A percentile compares a stretch with the other conserved stretches of the same genome.
Evolutionary conservation across 2,797 vertebrate genomes (phyloP).

Genomic region (Sparidentex hasta): DNA sequence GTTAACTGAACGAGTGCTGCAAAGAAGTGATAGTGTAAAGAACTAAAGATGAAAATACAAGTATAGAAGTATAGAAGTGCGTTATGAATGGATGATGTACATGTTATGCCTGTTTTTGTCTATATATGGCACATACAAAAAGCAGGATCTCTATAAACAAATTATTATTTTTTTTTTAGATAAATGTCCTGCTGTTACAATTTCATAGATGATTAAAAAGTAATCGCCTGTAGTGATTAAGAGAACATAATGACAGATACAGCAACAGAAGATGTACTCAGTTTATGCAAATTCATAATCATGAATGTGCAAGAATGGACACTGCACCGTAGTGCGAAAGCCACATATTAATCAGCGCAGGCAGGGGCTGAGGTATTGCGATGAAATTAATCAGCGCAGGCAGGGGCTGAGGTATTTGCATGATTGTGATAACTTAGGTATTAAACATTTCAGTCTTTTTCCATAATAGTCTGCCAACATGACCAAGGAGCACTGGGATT

Average conservation of each 20-base stretch:
- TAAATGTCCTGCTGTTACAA: neutral
- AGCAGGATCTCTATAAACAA: too few relatives aligned
- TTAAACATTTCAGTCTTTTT: conserved; percentile 17
- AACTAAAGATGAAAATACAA: too few relatives aligned
- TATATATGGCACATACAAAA: too few relatives aligned
- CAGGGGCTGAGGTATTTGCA: neutral
- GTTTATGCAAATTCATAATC: neutral
- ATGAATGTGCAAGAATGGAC: neutral
- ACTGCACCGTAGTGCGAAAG: neutral
- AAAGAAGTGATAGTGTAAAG: too few relatives aligned
- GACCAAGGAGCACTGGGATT: conserved; percentile 5
- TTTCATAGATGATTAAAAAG: neutral
- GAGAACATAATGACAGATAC: neutral
- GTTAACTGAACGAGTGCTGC: too few relatives aligned
- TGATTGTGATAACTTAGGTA: conserved; percentile 3
- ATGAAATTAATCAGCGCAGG: conserved; percentile 12
- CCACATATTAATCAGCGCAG: conserved; percentile 4
- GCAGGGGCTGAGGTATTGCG: neutral
- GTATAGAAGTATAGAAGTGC: too few relatives aligned
- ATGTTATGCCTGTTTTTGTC: too few relatives aligned
- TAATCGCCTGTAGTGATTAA: neutral
- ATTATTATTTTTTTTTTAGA: neutral
- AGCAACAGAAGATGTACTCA: neutral
- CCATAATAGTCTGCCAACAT: conserved; percentile 6
- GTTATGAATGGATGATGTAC: too few relatives aligned